phyloP scores from a whole-genome alignment of 2,113 vertebrate species.

The Falco punctatus region DNA sequence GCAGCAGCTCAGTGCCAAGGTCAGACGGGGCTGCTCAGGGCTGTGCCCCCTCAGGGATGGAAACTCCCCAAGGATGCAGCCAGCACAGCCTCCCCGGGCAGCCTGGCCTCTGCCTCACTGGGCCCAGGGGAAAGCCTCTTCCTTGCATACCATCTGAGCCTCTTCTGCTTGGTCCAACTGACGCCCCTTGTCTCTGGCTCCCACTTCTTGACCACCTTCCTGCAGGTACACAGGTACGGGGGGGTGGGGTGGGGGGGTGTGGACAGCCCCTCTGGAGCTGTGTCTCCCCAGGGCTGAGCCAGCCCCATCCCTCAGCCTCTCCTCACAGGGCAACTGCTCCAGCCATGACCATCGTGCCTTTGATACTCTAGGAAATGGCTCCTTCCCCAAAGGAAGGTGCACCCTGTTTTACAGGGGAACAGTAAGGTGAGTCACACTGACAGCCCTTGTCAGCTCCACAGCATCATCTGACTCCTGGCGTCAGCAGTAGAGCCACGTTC shows the following conservation, averaged over 20 bases:
- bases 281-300: background rate
- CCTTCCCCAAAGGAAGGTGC: background rate
- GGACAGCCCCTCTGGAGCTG: background rate
- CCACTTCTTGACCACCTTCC: background rate
- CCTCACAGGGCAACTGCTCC: accelerated
- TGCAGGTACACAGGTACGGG: accelerated
- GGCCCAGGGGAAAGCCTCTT: background rate
- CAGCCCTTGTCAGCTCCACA: background rate
- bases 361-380: background rate
- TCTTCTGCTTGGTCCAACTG: background rate
- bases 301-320: background rate
- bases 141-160: background rate
- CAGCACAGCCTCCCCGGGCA: background rate
- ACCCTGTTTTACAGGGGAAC: background rate
- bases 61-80: background rate
- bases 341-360: background rate
- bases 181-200: background rate
- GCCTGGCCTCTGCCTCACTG: background rate
- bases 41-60: background rate
- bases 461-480: background rate
- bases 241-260: background rate
- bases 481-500: accelerated
- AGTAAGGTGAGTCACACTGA: background rate
- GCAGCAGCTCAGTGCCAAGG: background rate
- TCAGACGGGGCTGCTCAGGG: accelerated